phyloP scores from a whole-genome alignment of 2,888 invertebrate genomes.

The Chironomus riparius region DNA sequence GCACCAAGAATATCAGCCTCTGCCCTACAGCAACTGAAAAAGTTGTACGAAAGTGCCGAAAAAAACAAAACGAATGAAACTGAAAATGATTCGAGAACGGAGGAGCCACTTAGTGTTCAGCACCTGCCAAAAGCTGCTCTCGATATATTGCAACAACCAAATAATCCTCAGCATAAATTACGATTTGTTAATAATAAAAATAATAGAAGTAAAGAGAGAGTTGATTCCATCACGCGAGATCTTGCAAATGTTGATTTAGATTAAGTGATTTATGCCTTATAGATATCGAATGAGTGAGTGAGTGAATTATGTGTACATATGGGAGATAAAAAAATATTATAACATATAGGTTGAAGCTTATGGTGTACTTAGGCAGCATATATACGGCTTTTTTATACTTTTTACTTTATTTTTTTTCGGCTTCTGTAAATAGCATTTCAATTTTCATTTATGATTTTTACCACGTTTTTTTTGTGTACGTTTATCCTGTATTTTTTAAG shows the following conservation, averaged over 20 bases:
- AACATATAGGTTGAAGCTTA: background rate
- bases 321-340: background rate
- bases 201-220: constrained; percentile 37
- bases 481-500: too few relatives aligned
- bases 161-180: constrained; percentile 29
- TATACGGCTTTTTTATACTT: background rate
- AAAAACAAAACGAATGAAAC: background rate
- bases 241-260: constrained; percentile 50
- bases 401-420: background rate
- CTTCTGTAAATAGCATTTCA: background rate
- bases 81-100: background rate
- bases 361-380: too few relatives aligned
- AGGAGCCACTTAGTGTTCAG: background rate
- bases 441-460: background rate
- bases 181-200: constrained; percentile 33
- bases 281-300: background rate
- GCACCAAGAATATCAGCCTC: constrained; percentile 42
- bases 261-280: constrained; percentile 24
- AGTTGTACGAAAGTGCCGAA: constrained; percentile 34
- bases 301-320: background rate
- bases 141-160: background rate
- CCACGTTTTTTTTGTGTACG: too few relatives aligned
- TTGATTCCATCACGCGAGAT: constrained; percentile 48
- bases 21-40: constrained; percentile 38
- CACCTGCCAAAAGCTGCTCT: background rate